Conservation (phyloP, 1,140 invertebrate species). For the Platyura marginata region DNA sequence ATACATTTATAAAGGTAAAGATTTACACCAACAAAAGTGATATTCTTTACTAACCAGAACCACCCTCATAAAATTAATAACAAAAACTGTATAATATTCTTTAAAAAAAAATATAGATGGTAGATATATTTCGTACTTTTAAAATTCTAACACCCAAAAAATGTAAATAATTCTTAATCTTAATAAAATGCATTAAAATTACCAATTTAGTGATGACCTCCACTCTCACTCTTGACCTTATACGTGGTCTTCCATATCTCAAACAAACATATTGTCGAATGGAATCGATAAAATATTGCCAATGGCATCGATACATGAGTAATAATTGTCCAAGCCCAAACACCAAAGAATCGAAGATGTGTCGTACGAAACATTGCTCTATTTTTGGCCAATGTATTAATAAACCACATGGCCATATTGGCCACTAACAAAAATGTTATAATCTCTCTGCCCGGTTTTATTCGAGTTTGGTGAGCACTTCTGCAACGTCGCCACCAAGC, state of each 20-base stretch:
- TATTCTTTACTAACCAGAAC: too few species aligned
- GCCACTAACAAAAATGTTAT: conserved; percentile 60
- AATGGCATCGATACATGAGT: conserved; percentile 61
- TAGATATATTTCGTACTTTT: too few species aligned
- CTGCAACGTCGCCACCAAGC: conserved; percentile 44
- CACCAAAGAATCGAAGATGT: conserved; percentile 56
- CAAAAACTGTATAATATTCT: too few species aligned
- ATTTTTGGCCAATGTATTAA: conserved; percentile 59
- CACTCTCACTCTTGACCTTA: conserved; percentile 30
- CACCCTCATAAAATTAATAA: too few species aligned
- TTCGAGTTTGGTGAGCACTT: conserved; percentile 30
- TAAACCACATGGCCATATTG: conserved; percentile 66
- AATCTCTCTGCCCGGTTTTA: conserved; percentile 54
- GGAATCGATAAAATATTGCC: conserved; percentile 66
- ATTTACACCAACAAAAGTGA: too few species aligned
- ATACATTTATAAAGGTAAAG: too few species aligned
- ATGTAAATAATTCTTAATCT: too few species aligned
- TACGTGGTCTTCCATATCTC: conserved; percentile 88
- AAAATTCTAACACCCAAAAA: too few species aligned
- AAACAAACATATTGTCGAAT: conserved; percentile 81
- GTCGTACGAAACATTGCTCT: conserved; percentile 52
- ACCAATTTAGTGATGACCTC: not conserved
- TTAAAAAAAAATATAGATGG: too few species aligned
- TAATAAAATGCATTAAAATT: not conserved
- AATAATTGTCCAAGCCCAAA: conserved; percentile 66